Conservation (phyloP, 2,113 vertebrate genomes). For the Entomyzon cyanotis region DNA sequence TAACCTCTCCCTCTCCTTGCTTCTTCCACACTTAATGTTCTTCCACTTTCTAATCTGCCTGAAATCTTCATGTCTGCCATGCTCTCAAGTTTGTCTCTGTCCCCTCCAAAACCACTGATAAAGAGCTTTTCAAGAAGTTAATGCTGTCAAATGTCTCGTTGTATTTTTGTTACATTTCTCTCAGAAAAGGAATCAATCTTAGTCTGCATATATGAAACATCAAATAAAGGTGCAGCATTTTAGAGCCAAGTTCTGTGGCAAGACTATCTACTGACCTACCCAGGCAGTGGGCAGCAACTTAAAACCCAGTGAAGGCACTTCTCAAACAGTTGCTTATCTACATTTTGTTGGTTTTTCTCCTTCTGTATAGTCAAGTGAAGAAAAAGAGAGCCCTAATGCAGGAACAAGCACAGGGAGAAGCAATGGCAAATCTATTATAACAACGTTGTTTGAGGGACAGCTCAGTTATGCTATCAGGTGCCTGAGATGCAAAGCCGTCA, state of each 20-base stretch:
- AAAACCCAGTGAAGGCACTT: neutral
- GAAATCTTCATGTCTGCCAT: neutral
- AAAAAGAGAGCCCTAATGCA: neutral
- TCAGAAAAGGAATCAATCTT: neutral
- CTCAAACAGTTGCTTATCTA: neutral
- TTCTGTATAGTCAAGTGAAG: slow-evolving; percentile 45
- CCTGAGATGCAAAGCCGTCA: slow-evolving; percentile 74
- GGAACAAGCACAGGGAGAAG: neutral
- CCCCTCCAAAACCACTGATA: neutral
- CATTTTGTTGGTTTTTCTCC: neutral
- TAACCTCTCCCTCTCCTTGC: neutral
- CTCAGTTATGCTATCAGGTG: slow-evolving; percentile 76
- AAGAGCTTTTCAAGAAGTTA: neutral
- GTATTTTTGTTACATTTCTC: neutral
- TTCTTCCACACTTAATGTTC: neutral
- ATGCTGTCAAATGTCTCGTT: neutral
- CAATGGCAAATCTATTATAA: slow-evolving; percentile 76
- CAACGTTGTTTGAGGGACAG: slow-evolving; percentile 83
- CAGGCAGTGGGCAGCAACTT: neutral
- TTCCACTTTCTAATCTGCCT: neutral
- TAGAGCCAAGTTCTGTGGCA: neutral
- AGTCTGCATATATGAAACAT: neutral
- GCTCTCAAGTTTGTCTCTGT: neutral
- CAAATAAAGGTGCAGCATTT: neutral
- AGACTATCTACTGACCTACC: no score